Base-by-base conservation (phyloP, 2,113 vertebrate species). In the Atractosteus spatula region DNA sequence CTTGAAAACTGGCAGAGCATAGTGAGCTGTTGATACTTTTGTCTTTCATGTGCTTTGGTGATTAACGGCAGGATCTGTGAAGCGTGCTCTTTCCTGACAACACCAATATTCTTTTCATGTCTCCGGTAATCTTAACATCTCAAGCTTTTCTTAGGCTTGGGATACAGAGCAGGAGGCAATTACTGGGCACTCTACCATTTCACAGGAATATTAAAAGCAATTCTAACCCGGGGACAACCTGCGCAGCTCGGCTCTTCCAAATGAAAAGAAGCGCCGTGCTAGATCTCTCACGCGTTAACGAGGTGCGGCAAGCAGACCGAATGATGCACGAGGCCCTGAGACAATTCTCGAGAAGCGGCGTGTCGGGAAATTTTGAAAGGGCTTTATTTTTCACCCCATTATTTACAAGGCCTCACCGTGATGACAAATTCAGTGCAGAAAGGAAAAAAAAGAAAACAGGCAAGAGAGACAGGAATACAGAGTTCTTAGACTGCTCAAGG, bases 41-140 rank as follows among this genome's bases (percentile, higher is more conserved):
- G 54, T 3, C 56, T 59, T 14, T 12, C 56, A 7, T 59, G 56
- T 59, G 13, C 56, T 14, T 59, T 59, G 11, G 56, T 59, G 56
- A 59, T 59, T 59, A 82, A 86, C 78, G 76, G 56, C 73, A 73
- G 74, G 78, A 74, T 71, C 76, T 10, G 10, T 2, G 47, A 51
- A 7, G 47, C 80, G 76, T 76, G 62, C 70, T 42, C 78, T 84
- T 70, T 55, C 66, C 77, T 69, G 77, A 74, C 12, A 75, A 45
- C 11, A 74, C 44, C 71, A 78, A 71, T 78, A 77, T 16, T 75
- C 59, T 71, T 73, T 0, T 64, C 70, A 79, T 79, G 73, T 71
- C 75, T 7, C 16, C 79, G 78, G 79, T 81, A 83, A 83, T 78
- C 78, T 81, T 79, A 76, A 78, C 29, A 79, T 73, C 78, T 76